A percentile compares a stretch with the other conserved stretches of the same genome.
These are phyloP conservation scores for Ornithorhynchus anatinus DNA, from an alignment of 2,113 vertebrate species.

Conservation along the genomic window DNA sequence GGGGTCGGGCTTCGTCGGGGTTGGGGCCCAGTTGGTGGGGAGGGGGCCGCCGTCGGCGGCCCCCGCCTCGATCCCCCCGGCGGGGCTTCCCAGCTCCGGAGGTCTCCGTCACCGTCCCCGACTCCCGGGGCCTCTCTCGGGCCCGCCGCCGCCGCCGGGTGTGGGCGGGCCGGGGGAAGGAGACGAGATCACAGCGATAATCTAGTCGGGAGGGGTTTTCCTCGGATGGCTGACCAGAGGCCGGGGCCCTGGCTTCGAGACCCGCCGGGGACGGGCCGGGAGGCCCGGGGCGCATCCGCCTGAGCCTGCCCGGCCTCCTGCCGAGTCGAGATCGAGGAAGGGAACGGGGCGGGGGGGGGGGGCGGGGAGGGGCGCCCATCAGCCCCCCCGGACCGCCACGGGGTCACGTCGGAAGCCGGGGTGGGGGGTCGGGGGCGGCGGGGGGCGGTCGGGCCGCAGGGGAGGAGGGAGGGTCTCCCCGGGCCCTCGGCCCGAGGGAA, in stretches of 20 bases:
- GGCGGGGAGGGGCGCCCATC: background rate
- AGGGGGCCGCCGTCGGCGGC: too few relatives aligned
- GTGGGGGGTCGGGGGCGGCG: background rate
- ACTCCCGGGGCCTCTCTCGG: too few relatives aligned
- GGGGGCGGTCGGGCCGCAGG: background rate
- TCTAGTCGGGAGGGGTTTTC: too few relatives aligned
- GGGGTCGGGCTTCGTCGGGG: too few relatives aligned
- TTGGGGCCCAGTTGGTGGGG: too few relatives aligned
- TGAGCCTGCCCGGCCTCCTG: background rate
- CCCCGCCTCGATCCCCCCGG: too few relatives aligned
- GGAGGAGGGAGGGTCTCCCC: background rate
- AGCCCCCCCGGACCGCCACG: too few relatives aligned
- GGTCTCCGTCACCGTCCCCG: too few relatives aligned
- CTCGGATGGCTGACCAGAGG: background rate
- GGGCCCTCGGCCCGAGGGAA: background rate
- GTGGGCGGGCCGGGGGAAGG: too few relatives aligned
- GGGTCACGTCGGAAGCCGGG: background rate
- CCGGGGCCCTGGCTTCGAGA: background rate
- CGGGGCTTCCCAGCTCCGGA: too few relatives aligned
- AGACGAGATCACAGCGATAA: too few relatives aligned
- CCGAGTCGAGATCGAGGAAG: background rate
- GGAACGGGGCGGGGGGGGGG: background rate
- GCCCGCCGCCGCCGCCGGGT: too few relatives aligned
- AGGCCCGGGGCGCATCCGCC: background rate
- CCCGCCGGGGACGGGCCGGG: rapidly evolving